These are phyloP conservation scores for Paralichthys olivaceus DNA, from an alignment of 2,113 vertebrate genomes.

Conservation along the genomic window DNA sequence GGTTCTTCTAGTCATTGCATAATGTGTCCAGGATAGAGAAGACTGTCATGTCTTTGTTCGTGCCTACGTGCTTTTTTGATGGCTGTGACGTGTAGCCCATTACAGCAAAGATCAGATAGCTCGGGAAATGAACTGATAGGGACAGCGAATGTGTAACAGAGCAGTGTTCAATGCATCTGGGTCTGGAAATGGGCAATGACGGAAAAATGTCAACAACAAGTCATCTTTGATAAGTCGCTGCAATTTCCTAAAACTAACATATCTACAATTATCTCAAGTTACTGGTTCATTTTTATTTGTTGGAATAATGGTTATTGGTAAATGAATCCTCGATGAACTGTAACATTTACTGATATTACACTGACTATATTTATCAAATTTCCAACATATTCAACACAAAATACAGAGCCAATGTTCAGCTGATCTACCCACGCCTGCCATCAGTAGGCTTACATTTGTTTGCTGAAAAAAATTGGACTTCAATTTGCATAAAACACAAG, in stretches of 20 bases:
- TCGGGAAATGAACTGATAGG: constrained; percentile 43
- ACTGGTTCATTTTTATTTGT: not conserved
- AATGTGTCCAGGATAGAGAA: constrained; percentile 59
- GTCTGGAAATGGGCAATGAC: not conserved
- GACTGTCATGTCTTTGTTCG: constrained; percentile 76
- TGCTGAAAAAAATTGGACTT: constrained; percentile 23
- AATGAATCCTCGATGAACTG: not conserved
- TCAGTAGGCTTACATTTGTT: constrained; percentile 14
- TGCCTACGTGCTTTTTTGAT: constrained; percentile 70
- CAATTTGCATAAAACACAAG: constrained; percentile 22
- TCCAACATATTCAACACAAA: not conserved
- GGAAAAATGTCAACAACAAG: not conserved
- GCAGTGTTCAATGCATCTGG: constrained; percentile 1
- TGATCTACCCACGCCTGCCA: not conserved
- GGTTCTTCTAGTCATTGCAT: constrained; percentile 65
- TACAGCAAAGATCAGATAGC: constrained; percentile 69
- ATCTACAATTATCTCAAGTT: not conserved
- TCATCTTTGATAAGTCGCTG: not conserved
- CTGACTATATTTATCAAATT: not conserved
- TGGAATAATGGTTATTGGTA: not conserved
- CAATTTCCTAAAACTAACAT: not conserved
- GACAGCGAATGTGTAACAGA: constrained; percentile 33
- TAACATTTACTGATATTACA: not conserved
- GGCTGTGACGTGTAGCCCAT: constrained; percentile 62
- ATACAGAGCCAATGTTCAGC: not conserved